phyloP scores from a whole-genome alignment of 2,888 invertebrate genomes.

The Dorcus parallelipipedus region DNA sequence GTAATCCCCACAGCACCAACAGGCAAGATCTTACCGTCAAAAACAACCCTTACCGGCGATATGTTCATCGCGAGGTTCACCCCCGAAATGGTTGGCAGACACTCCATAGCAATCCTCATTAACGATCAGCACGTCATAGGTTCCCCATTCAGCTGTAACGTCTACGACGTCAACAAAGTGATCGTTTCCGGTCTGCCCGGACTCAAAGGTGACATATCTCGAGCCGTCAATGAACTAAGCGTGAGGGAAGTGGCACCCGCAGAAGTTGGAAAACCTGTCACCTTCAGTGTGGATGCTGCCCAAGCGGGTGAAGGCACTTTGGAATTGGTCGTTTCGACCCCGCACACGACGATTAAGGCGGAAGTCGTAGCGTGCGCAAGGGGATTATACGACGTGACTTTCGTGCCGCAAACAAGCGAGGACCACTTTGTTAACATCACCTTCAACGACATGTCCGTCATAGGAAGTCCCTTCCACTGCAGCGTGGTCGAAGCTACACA shows the following conservation, averaged over 20 bases:
- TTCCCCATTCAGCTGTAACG: slow-evolving; percentile 91
- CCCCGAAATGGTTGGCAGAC: slow-evolving; percentile 84
- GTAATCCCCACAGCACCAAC: slow-evolving; percentile 78
- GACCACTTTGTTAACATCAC: slow-evolving; percentile 91
- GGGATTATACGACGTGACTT: slow-evolving; percentile 89
- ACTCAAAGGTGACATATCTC: slow-evolving; percentile 37
- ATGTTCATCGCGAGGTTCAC: slow-evolving; percentile 76
- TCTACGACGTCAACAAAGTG: slow-evolving; percentile 86
- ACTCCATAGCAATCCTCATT: slow-evolving; percentile 77
- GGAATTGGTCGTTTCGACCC: slow-evolving; percentile 87
- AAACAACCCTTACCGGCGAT: slow-evolving; percentile 63
- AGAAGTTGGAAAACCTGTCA: slow-evolving; percentile 81
- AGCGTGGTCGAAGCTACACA: slow-evolving; percentile 64
- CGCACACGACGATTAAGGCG: slow-evolving; percentile 79
- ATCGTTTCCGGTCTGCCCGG: slow-evolving; percentile 62
- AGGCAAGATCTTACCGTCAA: slow-evolving; percentile 74
- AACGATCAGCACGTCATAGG: slow-evolving; percentile 84
- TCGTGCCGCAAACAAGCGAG: slow-evolving; percentile 84
- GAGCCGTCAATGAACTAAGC: slow-evolving; percentile 42
- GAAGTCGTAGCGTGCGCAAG: slow-evolving; percentile 86
- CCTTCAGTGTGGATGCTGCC: slow-evolving; percentile 91
- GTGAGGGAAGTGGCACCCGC: slow-evolving; percentile 48
- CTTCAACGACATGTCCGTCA: slow-evolving; percentile 88
- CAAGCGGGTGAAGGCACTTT: slow-evolving; percentile 92
- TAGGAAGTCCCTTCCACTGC: slow-evolving; percentile 88